Conservation (phyloP, 2,113 vertebrate species). For the Aix galericulata region DNA sequence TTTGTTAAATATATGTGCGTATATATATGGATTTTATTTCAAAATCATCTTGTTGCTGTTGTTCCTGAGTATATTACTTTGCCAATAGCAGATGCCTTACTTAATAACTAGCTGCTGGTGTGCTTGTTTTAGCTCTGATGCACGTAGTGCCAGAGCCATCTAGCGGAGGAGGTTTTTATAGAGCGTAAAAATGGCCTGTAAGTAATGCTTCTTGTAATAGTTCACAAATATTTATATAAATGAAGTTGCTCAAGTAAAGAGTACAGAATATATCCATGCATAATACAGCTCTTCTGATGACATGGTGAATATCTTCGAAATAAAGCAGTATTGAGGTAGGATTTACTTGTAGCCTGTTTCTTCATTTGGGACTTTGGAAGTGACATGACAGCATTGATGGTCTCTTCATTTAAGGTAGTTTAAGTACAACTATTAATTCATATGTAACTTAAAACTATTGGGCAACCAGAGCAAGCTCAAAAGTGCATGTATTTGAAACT, state of each 20-base stretch:
- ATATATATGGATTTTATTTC: neutral
- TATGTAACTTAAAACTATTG: neutral
- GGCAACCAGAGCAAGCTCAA: neutral
- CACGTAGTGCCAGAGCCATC: neutral
- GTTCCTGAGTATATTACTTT: neutral
- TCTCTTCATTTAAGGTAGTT: neutral
- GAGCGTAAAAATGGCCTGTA: neutral
- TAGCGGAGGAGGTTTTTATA: constrained; percentile 32
- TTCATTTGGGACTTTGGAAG: neutral
- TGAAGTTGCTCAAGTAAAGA: neutral
- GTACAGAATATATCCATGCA: rapidly evolving
- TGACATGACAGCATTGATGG: neutral
- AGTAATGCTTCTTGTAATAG: neutral
- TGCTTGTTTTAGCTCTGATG: neutral
- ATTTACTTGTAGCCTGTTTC: neutral
- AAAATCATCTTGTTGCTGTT: neutral
- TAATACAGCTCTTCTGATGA: neutral
- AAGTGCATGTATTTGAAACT: neutral
- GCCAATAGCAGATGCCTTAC: neutral
- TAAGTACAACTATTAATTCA: neutral
- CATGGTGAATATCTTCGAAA: neutral
- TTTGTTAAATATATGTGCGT: neutral
- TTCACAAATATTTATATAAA: neutral
- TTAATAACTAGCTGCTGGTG: neutral
- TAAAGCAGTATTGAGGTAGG: neutral